Evolutionary conservation across 1,140 invertebrate genomes (phyloP).

Genomic region (Drosophila sucinea): DNA sequence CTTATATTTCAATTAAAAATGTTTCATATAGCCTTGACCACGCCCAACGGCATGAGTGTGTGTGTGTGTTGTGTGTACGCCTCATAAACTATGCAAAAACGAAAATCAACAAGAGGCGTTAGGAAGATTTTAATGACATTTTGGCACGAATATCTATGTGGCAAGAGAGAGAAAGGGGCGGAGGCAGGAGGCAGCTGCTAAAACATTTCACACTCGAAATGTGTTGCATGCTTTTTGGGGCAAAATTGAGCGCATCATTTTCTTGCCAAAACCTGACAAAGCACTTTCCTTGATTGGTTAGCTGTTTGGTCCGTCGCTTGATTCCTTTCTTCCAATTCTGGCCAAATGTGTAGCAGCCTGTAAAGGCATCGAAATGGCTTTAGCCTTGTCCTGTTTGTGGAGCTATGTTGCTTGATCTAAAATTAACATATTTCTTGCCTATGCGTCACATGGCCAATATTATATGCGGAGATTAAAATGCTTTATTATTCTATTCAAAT

Average conservation of each 20-base stretch:
- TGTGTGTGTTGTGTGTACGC: slow-evolving; percentile 34
- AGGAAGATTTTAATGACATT: slow-evolving; percentile 55
- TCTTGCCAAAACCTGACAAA: slow-evolving; percentile 21
- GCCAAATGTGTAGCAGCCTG: slow-evolving; percentile 23
- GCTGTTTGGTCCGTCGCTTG: background rate
- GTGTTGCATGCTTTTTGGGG: slow-evolving; percentile 29
- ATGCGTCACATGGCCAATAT: slow-evolving; percentile 18
- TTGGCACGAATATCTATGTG: slow-evolving; percentile 43
- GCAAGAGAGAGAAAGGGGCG: too few relatives aligned
- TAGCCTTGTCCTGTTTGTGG: slow-evolving; percentile 4
- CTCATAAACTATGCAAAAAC: slow-evolving; percentile 61
- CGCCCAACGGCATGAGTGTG: slow-evolving; percentile 43
- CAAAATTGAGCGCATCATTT: slow-evolving; percentile 29
- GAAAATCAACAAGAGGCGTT: slow-evolving; percentile 21
- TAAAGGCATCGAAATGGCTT: slow-evolving; percentile 1
- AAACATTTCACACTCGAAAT: slow-evolving; percentile 23
- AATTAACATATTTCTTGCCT: slow-evolving; percentile 36
- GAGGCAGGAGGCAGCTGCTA: background rate
- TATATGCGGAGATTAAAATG: slow-evolving; percentile 8
- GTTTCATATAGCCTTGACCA: slow-evolving; percentile 32
- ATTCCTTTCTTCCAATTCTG: background rate
- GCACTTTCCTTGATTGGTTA: slow-evolving; percentile 52
- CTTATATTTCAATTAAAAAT: slow-evolving; percentile 49
- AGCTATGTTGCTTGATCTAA: background rate
- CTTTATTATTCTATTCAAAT: slow-evolving; percentile 16